phyloP scores from a whole-genome alignment of 2,113 vertebrate species.

The Colinus virginianus region DNA sequence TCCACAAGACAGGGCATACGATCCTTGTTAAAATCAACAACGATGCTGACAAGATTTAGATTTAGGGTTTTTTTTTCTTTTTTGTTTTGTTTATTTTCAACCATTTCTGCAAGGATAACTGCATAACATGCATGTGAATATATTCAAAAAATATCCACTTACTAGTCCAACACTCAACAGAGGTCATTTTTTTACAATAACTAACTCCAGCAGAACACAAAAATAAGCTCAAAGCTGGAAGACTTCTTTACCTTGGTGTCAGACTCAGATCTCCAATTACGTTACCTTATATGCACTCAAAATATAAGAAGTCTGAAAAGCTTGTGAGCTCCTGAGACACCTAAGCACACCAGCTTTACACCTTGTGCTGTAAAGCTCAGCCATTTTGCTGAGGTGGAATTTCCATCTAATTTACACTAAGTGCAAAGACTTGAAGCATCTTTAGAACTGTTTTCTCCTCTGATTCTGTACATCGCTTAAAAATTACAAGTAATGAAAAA shows the following conservation, averaged over 20 bases:
- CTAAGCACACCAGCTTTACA: background rate
- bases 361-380: background rate
- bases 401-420: background rate
- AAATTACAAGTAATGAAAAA: background rate
- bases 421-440: background rate
- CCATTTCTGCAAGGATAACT: background rate
- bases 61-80: too few species aligned
- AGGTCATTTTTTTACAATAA: background rate
- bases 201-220: background rate
- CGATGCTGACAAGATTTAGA: background rate
- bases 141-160: background rate
- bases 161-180: background rate
- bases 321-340: background rate
- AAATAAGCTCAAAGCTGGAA: background rate
- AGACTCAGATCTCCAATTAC: background rate
- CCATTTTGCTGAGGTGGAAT: background rate
- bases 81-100: background rate
- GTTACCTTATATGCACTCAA: background rate
- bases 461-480: background rate
- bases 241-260: background rate
- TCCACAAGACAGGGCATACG: background rate
- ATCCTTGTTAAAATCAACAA: background rate
- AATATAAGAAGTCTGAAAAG: background rate
- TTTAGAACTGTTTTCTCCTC: background rate
- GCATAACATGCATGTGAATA: background rate